Percentiles rank a stretch among this genome's conserved stretches.
These are phyloP conservation scores for Incurvaria masculella DNA, from an alignment of 2,888 invertebrate genomes.

Conservation along the genomic window DNA sequence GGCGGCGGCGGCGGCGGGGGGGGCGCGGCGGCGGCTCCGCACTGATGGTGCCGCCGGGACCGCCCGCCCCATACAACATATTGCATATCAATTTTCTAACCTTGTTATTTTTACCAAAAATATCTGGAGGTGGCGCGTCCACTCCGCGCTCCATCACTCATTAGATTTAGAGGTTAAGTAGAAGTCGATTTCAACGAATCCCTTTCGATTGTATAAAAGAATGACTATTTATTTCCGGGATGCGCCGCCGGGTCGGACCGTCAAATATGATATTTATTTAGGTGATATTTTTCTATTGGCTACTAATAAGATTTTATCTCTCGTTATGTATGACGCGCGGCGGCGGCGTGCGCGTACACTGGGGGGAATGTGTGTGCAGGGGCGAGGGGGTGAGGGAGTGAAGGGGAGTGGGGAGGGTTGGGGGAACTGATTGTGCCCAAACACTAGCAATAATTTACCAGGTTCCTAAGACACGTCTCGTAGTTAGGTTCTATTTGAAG, in stretches of 20 bases:
- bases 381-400: constrained; percentile 1
- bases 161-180: constrained; percentile 2
- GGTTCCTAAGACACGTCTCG: constrained; percentile 56
- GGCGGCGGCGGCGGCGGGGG: constrained; percentile 16
- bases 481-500: constrained; percentile 55
- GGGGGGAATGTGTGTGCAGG: constrained; percentile 34
- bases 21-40: constrained; percentile 20
- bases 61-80: constrained; percentile 12
- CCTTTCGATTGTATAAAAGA: constrained; percentile 12
- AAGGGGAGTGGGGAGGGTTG: constrained; percentile 21
- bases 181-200: constrained; percentile 4
- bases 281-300: constrained; percentile 58
- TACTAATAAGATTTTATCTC: constrained; percentile 50
- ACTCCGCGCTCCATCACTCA: constrained; percentile 8
- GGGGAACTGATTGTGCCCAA: constrained; percentile 26
- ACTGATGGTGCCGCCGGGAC: constrained; percentile 26
- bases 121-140: constrained; percentile 23
- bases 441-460: constrained; percentile 54
- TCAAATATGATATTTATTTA: constrained; percentile 52
- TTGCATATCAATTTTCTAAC: constrained; percentile 44
- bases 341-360: constrained; percentile 24
- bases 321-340: constrained; percentile 40
- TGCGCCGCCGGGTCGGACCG: constrained; percentile 20
- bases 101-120: constrained; percentile 50
- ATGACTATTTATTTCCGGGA: constrained; percentile 23